A percentile compares a stretch with the other conserved stretches of the same genome.
Evolutionary conservation across 2,113 vertebrate species (phyloP).

Genomic region (Smithornis capensis): DNA sequence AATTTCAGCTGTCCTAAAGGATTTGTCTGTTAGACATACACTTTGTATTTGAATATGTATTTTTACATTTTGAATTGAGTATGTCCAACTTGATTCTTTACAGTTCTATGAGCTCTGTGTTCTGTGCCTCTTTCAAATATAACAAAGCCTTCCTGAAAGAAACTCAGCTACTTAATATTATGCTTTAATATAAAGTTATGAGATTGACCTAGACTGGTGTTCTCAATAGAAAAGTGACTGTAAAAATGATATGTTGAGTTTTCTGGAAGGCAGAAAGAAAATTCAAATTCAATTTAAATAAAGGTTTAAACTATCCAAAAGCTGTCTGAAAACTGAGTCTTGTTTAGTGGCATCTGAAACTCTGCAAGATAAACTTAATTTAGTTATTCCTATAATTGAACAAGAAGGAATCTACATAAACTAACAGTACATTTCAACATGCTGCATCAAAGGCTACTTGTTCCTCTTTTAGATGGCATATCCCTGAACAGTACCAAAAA

Average conservation of each 20-base stretch:
- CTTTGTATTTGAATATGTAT: background rate
- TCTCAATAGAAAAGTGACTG: background rate
- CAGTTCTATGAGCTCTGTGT: background rate
- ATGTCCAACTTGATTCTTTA: background rate
- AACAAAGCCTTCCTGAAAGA: background rate
- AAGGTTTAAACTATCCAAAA: background rate
- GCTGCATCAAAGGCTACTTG: background rate
- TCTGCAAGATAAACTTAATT: background rate
- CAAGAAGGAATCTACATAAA: background rate
- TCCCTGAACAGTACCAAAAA: background rate
- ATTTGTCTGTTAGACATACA: background rate
- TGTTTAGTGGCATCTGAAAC: background rate
- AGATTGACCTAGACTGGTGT: background rate
- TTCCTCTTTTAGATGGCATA: background rate
- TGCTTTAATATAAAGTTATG: background rate
- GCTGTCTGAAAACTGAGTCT: background rate
- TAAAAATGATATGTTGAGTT: background rate
- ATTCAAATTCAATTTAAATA: background rate
- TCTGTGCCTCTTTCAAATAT: background rate
- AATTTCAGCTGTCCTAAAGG: background rate
- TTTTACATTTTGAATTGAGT: background rate
- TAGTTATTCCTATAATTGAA: background rate
- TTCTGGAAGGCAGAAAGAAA: background rate
- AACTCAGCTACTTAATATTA: background rate
- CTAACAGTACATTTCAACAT: background rate